Conservation (phyloP, 2,797 vertebrate genomes). For the Cyclopterus lumpus region DNA sequence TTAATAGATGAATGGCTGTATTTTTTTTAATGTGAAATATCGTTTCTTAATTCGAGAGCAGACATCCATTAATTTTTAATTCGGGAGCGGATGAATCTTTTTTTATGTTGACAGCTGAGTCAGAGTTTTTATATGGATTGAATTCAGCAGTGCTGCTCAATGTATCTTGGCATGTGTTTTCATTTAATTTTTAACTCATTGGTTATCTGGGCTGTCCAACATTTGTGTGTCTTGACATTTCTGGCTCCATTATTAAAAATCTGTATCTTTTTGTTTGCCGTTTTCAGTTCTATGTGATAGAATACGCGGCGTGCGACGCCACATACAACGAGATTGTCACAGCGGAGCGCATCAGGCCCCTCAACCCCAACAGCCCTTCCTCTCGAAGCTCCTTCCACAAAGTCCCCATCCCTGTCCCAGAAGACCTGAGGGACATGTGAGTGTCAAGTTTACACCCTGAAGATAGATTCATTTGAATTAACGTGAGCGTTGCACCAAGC, state of each 20-base stretch:
- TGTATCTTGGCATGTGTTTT: not conserved
- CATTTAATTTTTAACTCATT: not conserved
- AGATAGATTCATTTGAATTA: not conserved
- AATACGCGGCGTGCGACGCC: constrained; percentile 92
- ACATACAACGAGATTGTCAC: constrained; percentile 96
- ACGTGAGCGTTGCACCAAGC: not conserved
- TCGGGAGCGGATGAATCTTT: not conserved
- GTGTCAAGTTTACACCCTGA: constrained; percentile 35
- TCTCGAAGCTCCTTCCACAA: constrained; percentile 90
- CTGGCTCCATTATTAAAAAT: constrained; percentile 2
- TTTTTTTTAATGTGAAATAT: not conserved
- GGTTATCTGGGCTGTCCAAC: not conserved
- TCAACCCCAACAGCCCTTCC: constrained; percentile 91
- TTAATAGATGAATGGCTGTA: not conserved
- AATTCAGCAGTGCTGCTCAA: not conserved
- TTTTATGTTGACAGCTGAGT: constrained; percentile 6
- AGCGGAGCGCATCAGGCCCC: constrained; percentile 90
- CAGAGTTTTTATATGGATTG: not conserved
- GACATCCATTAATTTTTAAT: constrained; percentile 5
- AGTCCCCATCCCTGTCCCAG: constrained; percentile 88
- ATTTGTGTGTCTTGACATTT: not conserved
- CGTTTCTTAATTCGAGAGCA: not conserved
- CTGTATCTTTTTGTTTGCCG: not conserved
- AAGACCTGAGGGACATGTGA: constrained; percentile 93
- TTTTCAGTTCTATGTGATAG: constrained; percentile 92